Evolutionary conservation across 2,113 vertebrate species (phyloP).

Genomic region (Chaetorhynchus papuensis): DNA sequence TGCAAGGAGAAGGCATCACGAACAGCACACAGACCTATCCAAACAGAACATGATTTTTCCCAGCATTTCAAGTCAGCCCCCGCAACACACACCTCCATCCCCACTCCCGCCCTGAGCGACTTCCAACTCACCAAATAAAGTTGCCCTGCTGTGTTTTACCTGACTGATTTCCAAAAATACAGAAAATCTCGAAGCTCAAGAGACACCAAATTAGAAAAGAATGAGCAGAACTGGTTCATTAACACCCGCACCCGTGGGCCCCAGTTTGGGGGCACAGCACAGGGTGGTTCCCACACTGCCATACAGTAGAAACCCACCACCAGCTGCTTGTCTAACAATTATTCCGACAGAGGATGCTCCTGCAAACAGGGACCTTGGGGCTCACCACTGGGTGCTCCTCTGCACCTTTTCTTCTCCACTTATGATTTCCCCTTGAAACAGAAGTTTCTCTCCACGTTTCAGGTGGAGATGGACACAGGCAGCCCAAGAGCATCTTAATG

Average conservation of each 20-base stretch:
- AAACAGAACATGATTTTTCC: not conserved
- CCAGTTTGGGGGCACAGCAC: not conserved
- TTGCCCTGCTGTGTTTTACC: not conserved
- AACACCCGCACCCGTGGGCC: not conserved
- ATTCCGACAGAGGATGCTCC: not conserved
- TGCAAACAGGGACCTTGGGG: not conserved
- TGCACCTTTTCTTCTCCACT: not conserved
- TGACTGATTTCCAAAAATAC: not conserved
- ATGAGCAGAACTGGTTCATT: not conserved
- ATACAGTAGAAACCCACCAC: not conserved
- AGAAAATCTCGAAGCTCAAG: not conserved
- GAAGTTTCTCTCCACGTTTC: not conserved
- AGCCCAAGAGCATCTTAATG: not conserved
- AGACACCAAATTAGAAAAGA: not conserved
- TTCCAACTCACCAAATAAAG: not conserved
- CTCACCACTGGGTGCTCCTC: not conserved
- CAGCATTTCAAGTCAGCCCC: not conserved
- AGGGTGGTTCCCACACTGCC: not conserved
- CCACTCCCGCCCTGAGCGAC: not conserved
- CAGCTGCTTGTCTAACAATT: not conserved
- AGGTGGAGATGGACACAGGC: not conserved
- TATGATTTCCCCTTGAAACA: not conserved
- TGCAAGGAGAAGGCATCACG: not conserved
- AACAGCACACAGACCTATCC: not conserved
- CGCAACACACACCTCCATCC: not conserved